These are phyloP conservation scores for Phylloscopus collybita DNA, from an alignment of 2,797 vertebrate genomes.

Conservation along the genomic window DNA sequence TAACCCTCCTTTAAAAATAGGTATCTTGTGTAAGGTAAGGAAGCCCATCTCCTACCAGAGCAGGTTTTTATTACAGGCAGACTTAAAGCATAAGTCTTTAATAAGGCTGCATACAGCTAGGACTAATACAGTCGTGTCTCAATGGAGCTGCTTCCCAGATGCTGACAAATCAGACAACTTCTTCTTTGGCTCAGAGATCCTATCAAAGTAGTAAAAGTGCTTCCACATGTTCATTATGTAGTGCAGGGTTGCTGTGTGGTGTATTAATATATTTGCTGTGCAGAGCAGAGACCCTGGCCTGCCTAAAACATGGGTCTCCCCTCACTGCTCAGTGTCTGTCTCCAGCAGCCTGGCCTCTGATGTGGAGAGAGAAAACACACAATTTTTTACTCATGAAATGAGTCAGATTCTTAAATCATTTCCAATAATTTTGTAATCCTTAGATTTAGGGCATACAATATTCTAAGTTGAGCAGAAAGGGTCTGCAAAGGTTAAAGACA, in stretches of 20 bases:
- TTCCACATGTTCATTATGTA: conserved; percentile 66
- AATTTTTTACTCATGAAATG: conserved; percentile 19
- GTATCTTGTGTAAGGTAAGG: background rate
- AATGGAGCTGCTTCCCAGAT: conserved; percentile 59
- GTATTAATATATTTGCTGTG: conserved; percentile 31
- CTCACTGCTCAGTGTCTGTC: background rate
- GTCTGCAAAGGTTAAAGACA: background rate
- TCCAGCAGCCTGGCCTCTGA: background rate
- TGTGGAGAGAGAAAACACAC: conserved; percentile 22
- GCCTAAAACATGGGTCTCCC: background rate
- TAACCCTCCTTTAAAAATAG: background rate
- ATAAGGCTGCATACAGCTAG: conserved; percentile 36
- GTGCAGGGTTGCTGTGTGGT: conserved; percentile 31
- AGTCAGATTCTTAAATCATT: conserved; percentile 45
- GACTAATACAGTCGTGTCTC: conserved; percentile 44
- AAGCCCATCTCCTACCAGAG: background rate
- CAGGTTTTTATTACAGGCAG: conserved; percentile 46
- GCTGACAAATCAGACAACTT: conserved; percentile 67
- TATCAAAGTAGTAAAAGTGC: conserved; percentile 42
- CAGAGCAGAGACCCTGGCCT: background rate
- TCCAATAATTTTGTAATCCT: conserved; percentile 43
- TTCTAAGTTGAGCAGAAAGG: conserved; percentile 35
- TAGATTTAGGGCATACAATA: conserved; percentile 33
- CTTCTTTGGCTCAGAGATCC: conserved; percentile 41
- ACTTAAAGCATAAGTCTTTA: conserved; percentile 48